These are phyloP conservation scores for Terebella lapidaria DNA, from an alignment of 2,888 invertebrate species.

Conservation along the genomic window DNA sequence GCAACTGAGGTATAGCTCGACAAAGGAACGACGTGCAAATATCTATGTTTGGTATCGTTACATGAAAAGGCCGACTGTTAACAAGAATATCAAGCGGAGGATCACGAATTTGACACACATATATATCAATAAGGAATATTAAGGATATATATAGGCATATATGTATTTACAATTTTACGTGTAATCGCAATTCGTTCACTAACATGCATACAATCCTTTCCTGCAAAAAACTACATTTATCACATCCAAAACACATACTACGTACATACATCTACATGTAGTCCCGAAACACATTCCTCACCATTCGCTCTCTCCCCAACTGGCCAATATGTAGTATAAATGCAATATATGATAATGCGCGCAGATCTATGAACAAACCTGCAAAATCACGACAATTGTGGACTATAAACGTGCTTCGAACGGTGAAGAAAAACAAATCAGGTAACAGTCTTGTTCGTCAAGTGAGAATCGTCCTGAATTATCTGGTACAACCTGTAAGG, in stretches of 20 bases:
- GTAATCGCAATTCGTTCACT: background rate
- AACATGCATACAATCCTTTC: background rate
- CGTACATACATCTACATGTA: too few species aligned
- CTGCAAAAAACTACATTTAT: background rate
- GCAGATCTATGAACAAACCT: too few species aligned
- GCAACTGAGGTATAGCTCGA: too few species aligned
- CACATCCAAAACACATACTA: background rate
- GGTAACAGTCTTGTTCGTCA: too few species aligned
- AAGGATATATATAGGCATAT: background rate
- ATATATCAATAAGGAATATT: background rate
- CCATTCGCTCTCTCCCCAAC: too few species aligned
- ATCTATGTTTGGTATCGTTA: too few species aligned
- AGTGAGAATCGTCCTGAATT: too few species aligned
- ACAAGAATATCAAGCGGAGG: background rate
- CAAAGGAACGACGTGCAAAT: background rate
- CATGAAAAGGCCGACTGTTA: too few species aligned
- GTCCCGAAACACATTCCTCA: too few species aligned
- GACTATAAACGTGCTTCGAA: background rate
- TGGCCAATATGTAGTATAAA: too few species aligned
- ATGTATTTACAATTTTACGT: background rate
- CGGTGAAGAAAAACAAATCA: background rate
- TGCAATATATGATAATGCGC: too few species aligned
- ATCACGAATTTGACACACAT: background rate
- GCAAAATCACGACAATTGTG: background rate
- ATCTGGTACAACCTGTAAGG: too few species aligned